Percentiles rank a stretch among this genome's conserved stretches.
Conservation (phyloP, 1,140 invertebrate species). For the Episyrphus balteatus region DNA sequence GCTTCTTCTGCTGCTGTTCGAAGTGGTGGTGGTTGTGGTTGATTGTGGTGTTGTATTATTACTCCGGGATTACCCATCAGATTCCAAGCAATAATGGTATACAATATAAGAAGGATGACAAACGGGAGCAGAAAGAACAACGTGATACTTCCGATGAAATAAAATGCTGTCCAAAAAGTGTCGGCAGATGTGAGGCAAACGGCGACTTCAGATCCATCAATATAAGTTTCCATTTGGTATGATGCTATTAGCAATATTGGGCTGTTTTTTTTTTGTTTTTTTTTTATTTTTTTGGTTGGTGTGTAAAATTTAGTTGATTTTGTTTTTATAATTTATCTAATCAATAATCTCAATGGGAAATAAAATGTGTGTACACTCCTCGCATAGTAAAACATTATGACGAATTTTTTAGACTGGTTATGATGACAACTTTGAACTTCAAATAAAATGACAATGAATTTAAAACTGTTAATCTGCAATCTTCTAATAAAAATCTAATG, state of each 20-base stretch:
- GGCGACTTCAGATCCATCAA: slow-evolving; percentile 48
- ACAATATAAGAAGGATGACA: slow-evolving; percentile 61
- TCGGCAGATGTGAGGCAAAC: slow-evolving; percentile 59
- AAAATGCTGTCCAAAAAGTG: slow-evolving; percentile 57
- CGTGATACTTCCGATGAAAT: slow-evolving; percentile 60
- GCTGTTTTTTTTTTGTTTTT: slow-evolving; percentile 40
- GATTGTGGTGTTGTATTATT: slow-evolving; percentile 48
- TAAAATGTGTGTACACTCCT: no score
- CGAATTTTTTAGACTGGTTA: no score
- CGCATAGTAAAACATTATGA: no score
- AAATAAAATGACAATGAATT: no score
- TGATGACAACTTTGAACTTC: no score
- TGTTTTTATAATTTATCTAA: no score
- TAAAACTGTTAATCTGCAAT: no score
- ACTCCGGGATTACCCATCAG: slow-evolving; percentile 43
- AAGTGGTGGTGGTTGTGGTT: slow-evolving; percentile 6
- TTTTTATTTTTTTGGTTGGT: no score
- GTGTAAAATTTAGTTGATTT: no score
- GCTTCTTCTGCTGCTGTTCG: slow-evolving; percentile 34
- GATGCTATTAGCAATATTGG: slow-evolving; percentile 66
- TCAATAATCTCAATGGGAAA: no score
- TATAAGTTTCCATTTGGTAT: slow-evolving; percentile 54
- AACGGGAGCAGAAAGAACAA: slow-evolving; percentile 73
- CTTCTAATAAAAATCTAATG: no score
- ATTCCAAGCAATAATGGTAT: slow-evolving; percentile 66